Percentiles rank a stretch among this genome's conserved stretches.
Evolutionary conservation across 2,797 vertebrate species (phyloP).

Genomic region (Pangasius larnaudii): DNA sequence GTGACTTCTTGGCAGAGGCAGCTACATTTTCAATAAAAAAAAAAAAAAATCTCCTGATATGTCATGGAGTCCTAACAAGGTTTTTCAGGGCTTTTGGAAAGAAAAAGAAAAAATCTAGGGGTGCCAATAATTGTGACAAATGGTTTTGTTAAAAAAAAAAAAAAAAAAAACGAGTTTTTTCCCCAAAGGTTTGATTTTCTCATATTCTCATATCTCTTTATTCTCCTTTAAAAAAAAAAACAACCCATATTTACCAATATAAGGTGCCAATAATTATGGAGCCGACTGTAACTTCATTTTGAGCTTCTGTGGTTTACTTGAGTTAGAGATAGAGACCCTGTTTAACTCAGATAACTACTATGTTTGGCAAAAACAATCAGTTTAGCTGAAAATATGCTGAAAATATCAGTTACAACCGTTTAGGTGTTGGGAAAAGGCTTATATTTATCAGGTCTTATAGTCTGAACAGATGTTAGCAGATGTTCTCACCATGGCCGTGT

Average conservation of each 20-base stretch:
- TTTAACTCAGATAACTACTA: neutral
- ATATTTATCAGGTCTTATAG: neutral
- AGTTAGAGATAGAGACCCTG: neutral
- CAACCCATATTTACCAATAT: neutral
- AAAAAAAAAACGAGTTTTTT: neutral
- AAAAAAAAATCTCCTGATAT: no score
- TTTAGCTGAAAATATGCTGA: neutral
- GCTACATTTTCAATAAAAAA: neutral
- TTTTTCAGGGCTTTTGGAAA: neutral
- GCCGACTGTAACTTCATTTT: neutral
- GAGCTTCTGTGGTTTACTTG: neutral
- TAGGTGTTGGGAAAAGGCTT: neutral
- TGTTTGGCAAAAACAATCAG: neutral
- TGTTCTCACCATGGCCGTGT: slow-evolving; percentile 87
- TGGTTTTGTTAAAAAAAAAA: neutral
- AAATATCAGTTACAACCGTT: neutral
- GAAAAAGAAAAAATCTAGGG: neutral
- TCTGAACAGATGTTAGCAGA: neutral
- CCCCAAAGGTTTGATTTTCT: neutral
- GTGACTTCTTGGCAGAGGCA: neutral
- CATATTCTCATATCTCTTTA: neutral
- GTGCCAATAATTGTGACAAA: neutral
- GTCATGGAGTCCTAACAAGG: no score
- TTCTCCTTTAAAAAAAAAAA: neutral
- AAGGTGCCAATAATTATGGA: slow-evolving; percentile 2